A percentile compares a stretch with the other conserved stretches of the same genome.
phyloP scores from a whole-genome alignment of 2,888 invertebrate genomes.

The Agriotes lineatus region DNA sequence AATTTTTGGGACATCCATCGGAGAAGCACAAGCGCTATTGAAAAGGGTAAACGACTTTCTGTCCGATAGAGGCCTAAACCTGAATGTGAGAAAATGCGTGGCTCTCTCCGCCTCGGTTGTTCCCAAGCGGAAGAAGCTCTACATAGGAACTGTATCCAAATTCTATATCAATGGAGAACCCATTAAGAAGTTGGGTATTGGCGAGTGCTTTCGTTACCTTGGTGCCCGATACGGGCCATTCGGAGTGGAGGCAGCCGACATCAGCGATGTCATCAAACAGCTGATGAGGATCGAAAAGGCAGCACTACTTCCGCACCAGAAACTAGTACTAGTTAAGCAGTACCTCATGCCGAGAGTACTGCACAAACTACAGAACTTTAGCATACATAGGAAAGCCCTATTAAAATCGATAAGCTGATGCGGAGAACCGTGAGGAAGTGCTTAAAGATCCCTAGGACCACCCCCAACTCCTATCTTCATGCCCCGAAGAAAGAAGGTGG shows the following conservation, averaged over 20 bases:
- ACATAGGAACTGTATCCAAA: neutral
- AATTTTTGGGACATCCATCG: constrained; percentile 54
- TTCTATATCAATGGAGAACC: constrained; percentile 23
- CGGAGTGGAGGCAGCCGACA: neutral
- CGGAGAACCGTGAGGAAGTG: no score
- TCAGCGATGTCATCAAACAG: no score
- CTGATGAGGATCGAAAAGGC: constrained; percentile 37
- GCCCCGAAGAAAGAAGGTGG: neutral
- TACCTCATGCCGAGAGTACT: constrained; percentile 58
- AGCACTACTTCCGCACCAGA: constrained; percentile 63
- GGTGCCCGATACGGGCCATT: constrained; percentile 42
- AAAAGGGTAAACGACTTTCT: constrained; percentile 26
- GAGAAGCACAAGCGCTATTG: constrained; percentile 52
- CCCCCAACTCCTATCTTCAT: neutral
- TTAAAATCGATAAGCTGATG: neutral
- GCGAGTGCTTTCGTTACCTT: no score
- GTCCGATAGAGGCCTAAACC: constrained; percentile 46
- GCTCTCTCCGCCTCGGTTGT: constrained; percentile 53
- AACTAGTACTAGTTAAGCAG: constrained; percentile 54
- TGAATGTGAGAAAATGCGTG: constrained; percentile 49
- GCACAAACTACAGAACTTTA: constrained; percentile 56
- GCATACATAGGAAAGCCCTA: neutral
- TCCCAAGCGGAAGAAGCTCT: neutral
- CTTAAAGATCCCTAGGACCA: neutral
- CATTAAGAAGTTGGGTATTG: constrained; percentile 18